These are phyloP conservation scores for Gyps fulvus DNA, from an alignment of 2,113 vertebrate species.

Conservation along the genomic window DNA sequence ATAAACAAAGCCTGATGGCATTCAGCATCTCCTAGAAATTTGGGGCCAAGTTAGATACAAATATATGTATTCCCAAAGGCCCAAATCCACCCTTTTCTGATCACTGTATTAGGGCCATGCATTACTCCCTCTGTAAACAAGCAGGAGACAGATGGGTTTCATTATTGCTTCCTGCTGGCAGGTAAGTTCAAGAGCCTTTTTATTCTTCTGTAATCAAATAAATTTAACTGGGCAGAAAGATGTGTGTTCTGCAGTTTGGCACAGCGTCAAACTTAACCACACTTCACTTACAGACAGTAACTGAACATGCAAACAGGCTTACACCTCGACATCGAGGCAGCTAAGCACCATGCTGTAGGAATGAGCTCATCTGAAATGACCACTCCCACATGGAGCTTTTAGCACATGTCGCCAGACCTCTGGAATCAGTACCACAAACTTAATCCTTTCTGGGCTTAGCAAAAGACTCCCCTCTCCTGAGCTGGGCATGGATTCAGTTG, in stretches of 20 bases:
- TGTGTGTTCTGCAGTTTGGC: background rate
- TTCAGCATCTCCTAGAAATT: background rate
- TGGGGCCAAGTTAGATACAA: background rate
- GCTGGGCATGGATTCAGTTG: background rate
- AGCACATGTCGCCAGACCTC: background rate
- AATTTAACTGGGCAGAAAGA: background rate
- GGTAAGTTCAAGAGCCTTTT: background rate
- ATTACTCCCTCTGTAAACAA: background rate
- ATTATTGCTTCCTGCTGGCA: background rate
- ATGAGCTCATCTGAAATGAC: background rate
- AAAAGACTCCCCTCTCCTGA: background rate
- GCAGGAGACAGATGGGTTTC: background rate
- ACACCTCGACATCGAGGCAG: accelerated
- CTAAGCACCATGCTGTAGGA: background rate
- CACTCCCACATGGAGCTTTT: background rate
- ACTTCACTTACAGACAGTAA: background rate
- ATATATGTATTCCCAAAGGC: background rate
- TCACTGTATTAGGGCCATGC: background rate
- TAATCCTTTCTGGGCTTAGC: background rate
- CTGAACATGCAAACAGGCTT: background rate
- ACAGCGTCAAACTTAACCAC: background rate
- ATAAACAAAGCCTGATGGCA: background rate
- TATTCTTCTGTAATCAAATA: background rate
- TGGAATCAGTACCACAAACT: background rate
- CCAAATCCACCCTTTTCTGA: background rate